Base-by-base conservation (phyloP, 2,797 vertebrate genomes). In the Sebastes trivittatus region DNA sequence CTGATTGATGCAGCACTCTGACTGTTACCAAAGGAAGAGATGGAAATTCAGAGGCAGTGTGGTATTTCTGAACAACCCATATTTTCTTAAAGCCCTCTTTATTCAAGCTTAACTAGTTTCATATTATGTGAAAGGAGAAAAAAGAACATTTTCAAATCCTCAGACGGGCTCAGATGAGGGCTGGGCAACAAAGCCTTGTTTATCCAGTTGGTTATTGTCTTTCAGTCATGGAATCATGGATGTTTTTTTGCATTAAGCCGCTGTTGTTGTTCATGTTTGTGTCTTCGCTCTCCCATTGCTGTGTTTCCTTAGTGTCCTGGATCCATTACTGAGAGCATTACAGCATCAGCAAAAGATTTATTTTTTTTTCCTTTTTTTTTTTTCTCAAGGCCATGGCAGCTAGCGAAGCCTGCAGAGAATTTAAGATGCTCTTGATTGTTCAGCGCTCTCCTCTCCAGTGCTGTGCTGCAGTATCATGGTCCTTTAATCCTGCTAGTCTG, bases 241-340 rank as follows among this genome's bases (percentile, higher is more conserved):
- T 92, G 84, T 88, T 94, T 20, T 94, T 93, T 89, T 87, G 64
- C 89, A 90, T 94, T 90, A 93, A 83, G 52, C 60, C 66, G 75
- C 81, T 89, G 87, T 78, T 94, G 87, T 92, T 93, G 89, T 94
- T 93, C 72, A 87, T 82, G 84, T 92, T 88, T 87, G 65, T 81
- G 61, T 85, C 75, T 79, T 77, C 78, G 30, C 78, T 91, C 78
- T 92, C 87, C 78, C 69, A 65, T 94, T 87, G 70, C 87, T 89
- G 60, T 77, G 79, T 92, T 89, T 90, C 75, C 89, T 89, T 87
- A 74, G 83, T 89, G 85, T 93, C 85, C 87, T 89, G 78, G 75
- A 85, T 87, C 68, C 67, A 79, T 92, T 92, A 91, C 90, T 93
- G 81, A 92, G 92, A 86, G 62, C 90, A 95, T 95, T 93, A 94